Evolutionary conservation across 2,113 vertebrate genomes (phyloP).

Genomic region (Solenodon paradoxus): DNA sequence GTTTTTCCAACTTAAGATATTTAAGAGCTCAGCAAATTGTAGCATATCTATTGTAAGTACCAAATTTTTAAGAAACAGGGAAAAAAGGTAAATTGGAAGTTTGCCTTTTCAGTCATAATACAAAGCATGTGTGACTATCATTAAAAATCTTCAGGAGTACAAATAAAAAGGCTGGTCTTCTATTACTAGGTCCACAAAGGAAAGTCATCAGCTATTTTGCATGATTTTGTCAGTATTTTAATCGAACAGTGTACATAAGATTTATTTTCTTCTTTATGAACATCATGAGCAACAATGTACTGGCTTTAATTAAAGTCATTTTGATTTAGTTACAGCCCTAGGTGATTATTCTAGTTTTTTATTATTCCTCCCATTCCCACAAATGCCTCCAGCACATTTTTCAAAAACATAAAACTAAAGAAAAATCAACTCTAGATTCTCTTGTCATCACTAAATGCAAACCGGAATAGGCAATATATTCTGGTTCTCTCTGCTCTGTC

Average conservation of each 20-base stretch:
- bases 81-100: background rate
- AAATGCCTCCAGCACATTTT: background rate
- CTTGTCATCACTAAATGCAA: background rate
- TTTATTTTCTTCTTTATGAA: slow-evolving; percentile 28
- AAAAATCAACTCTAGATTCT: slow-evolving; percentile 26
- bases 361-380: slow-evolving; percentile 18
- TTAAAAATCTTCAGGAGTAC: background rate
- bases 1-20: slow-evolving; percentile 37
- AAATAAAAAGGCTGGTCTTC: background rate
- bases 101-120: background rate
- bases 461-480: background rate
- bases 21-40: background rate
- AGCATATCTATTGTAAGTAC: background rate
- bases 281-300: background rate
- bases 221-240: slow-evolving; percentile 25
- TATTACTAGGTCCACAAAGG: background rate
- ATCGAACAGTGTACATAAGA: background rate
- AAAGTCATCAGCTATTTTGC: background rate
- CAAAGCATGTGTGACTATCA: background rate
- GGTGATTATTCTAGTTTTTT: slow-evolving; percentile 5
- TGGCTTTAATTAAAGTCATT: slow-evolving; percentile 31
- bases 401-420: slow-evolving; percentile 14
- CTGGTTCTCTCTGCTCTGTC: background rate
- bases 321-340: slow-evolving; percentile 21
- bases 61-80: background rate